A percentile compares a stretch with the other conserved stretches of the same genome.
Evolutionary conservation across 2,113 vertebrate genomes (phyloP).

Genomic region (Leptobrachium leishanense): DNA sequence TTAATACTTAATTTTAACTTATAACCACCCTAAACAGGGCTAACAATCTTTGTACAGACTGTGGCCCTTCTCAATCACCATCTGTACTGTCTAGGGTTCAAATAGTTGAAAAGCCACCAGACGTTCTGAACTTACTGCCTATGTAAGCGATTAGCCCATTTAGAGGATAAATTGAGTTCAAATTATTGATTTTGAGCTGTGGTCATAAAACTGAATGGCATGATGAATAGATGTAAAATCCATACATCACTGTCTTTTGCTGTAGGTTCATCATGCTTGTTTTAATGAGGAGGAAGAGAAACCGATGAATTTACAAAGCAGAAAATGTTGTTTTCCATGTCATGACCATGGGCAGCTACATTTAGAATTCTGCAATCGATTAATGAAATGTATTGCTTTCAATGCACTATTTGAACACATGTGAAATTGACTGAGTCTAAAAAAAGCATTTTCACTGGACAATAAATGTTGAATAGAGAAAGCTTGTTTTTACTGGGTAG

Average conservation of each 20-base stretch:
- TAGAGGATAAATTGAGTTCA: conserved; percentile 37
- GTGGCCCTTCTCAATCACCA: too few relatives aligned
- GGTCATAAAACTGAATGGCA: conserved; percentile 16
- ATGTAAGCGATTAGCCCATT: conserved; percentile 19
- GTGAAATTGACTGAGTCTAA: background rate
- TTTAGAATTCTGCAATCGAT: background rate
- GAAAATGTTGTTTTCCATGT: background rate
- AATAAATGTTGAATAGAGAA: too few relatives aligned
- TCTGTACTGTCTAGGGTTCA: too few relatives aligned
- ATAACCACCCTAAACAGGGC: too few relatives aligned
- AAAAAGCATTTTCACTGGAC: too few relatives aligned
- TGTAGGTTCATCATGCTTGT: background rate
- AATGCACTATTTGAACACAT: background rate
- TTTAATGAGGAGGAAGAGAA: conserved; percentile 15
- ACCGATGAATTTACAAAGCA: background rate
- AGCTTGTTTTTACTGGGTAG: too few relatives aligned
- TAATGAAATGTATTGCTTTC: background rate
- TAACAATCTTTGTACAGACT: too few relatives aligned
- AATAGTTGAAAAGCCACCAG: background rate
- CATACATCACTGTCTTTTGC: background rate
- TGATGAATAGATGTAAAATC: conserved; percentile 14
- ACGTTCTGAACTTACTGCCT: background rate
- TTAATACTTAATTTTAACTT: too few relatives aligned
- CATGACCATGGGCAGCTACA: background rate
- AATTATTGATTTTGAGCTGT: conserved; percentile 45